Conservation (phyloP, 2,113 vertebrate species). For the Malaclemys terrapin region DNA sequence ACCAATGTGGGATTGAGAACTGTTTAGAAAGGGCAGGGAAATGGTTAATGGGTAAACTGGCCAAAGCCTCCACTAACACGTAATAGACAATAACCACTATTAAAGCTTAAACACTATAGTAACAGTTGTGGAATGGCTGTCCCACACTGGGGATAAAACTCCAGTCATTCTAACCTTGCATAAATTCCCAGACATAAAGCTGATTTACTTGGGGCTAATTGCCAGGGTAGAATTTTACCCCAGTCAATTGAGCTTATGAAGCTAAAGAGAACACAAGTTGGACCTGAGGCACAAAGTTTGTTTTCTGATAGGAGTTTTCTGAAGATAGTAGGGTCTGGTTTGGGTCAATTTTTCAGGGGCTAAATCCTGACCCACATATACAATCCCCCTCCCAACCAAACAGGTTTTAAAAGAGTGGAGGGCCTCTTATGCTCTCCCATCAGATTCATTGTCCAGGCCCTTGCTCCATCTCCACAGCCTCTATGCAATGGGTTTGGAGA, state of each 20-base stretch:
- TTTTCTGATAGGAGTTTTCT: background rate
- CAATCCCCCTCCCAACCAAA: rapidly evolving
- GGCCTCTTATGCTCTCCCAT: rapidly evolving
- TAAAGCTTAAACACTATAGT: background rate
- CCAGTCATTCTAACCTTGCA: background rate
- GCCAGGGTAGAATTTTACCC: background rate
- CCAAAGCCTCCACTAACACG: background rate
- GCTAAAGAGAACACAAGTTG: background rate
- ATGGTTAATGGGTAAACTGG: background rate
- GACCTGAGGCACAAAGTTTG: background rate
- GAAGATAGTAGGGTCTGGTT: background rate
- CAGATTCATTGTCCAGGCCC: background rate
- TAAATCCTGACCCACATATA: background rate
- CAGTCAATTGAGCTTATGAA: background rate
- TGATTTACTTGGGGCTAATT: background rate
- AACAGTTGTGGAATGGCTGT: background rate
- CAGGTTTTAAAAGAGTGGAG: rapidly evolving
- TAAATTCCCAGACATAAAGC: too few species aligned
- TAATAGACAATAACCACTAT: background rate
- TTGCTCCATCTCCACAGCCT: background rate
- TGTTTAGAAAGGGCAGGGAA: background rate
- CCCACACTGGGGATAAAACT: background rate
- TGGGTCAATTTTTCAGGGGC: background rate
- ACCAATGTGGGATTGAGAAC: background rate
- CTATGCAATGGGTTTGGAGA: background rate